phyloP scores from a whole-genome alignment of 2,888 invertebrate genomes.

The Nesidiocoris tenuis region DNA sequence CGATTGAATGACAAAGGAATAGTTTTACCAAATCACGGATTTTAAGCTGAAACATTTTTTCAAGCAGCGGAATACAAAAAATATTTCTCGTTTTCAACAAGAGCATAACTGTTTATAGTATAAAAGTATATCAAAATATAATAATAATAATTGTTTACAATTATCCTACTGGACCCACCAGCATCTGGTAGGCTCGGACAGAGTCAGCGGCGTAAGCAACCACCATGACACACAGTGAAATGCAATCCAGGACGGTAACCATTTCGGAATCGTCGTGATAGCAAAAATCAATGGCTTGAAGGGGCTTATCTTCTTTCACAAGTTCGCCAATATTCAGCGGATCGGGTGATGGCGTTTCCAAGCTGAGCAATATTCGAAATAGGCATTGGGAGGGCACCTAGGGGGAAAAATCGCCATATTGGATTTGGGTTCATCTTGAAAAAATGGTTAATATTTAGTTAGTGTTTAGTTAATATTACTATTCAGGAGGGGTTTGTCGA shows the following conservation, averaged over 20 bases:
- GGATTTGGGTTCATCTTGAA: background rate
- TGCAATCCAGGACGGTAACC: conserved; percentile 93
- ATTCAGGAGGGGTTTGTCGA: conserved; percentile 1
- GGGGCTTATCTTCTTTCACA: conserved; percentile 85
- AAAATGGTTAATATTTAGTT: background rate
- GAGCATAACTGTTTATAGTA: too few relatives aligned
- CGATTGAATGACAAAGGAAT: too few relatives aligned
- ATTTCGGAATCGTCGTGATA: conserved; percentile 98
- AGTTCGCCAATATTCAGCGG: conserved; percentile 89
- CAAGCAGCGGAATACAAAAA: too few relatives aligned
- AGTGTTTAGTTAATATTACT: background rate
- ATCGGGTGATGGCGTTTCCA: conserved; percentile 93
- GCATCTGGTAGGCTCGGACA: conserved; percentile 84
- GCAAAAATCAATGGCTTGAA: conserved; percentile 96
- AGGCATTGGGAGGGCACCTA: conserved; percentile 86
- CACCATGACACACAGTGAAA: conserved; percentile 98
- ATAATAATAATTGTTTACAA: too few relatives aligned
- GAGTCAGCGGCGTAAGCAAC: conserved; percentile 98
- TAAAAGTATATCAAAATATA: too few relatives aligned
- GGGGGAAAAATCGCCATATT: conserved; percentile 1
- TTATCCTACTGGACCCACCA: too few relatives aligned
- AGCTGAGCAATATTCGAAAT: conserved; percentile 84
- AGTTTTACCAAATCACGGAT: too few relatives aligned
- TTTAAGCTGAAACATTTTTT: too few relatives aligned
- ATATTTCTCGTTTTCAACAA: too few relatives aligned